A percentile compares a stretch with the other conserved stretches of the same genome.
These are phyloP conservation scores for Sphenopsis melanotis DNA, from an alignment of 2,797 vertebrate species.

Conservation along the genomic window DNA sequence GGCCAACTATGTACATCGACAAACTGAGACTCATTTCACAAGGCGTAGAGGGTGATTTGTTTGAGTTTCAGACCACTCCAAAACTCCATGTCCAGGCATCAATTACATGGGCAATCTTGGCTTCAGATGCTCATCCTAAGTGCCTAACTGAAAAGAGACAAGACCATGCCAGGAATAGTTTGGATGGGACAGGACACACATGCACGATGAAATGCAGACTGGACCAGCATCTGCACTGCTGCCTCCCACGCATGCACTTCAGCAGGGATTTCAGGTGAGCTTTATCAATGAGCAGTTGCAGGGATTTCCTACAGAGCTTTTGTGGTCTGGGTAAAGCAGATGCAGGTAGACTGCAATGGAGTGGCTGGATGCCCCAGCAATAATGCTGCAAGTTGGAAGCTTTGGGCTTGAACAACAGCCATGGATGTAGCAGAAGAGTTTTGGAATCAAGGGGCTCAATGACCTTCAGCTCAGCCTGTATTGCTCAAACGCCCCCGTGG, in stretches of 20 bases:
- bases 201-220: rapidly evolving
- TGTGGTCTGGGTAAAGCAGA: neutral
- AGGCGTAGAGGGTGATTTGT: neutral
- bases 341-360: neutral
- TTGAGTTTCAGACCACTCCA: neutral
- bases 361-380: neutral
- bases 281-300: neutral
- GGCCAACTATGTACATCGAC: neutral
- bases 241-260: neutral
- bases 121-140: neutral
- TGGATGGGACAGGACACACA: neutral
- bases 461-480: neutral
- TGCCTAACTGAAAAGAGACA: neutral
- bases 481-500: neutral
- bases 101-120: neutral
- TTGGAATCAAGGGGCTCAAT: neutral
- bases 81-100: neutral
- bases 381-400: neutral
- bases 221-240: neutral
- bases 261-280: neutral
- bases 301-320: neutral
- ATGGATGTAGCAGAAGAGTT: neutral
- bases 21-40: neutral
- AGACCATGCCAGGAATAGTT: neutral
- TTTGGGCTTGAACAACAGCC: neutral